These are phyloP conservation scores for Cydia fagiglandana DNA, from an alignment of 1,140 invertebrate species.

Conservation along the genomic window DNA sequence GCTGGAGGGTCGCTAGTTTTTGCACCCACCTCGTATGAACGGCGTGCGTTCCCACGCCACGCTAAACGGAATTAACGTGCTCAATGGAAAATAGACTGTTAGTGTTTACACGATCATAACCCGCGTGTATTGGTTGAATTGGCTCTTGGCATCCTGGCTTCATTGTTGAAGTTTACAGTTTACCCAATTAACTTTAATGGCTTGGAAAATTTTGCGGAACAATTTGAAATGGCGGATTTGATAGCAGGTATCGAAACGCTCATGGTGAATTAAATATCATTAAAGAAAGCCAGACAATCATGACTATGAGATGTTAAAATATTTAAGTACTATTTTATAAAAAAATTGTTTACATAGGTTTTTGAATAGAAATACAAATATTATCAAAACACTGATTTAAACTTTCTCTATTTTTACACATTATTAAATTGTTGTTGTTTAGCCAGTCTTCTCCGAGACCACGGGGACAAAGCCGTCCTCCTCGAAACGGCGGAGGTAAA, in stretches of 20 bases:
- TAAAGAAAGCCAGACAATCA: no score
- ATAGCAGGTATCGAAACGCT: no score
- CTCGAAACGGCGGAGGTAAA: no score
- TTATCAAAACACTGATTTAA: no score
- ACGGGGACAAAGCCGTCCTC: no score
- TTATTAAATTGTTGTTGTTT: no score
- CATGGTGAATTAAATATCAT: no score
- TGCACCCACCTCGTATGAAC: constrained; percentile 64
- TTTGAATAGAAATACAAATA: no score
- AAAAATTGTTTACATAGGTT: not conserved
- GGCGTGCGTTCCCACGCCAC: constrained; percentile 61
- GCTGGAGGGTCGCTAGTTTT: constrained; percentile 66
- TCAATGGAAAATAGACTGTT: constrained; percentile 46
- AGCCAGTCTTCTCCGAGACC: no score
- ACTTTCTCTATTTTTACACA: no score
- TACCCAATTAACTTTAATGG: not conserved
- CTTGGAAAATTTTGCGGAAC: no score
- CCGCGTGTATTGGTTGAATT: constrained; percentile 2
- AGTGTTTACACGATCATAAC: constrained; percentile 38
- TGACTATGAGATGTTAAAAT: no score
- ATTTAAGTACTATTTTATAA: not conserved
- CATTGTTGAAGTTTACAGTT: constrained; percentile 25
- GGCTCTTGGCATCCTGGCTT: constrained; percentile 22
- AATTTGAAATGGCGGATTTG: not conserved
- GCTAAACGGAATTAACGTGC: constrained; percentile 47